Base-by-base conservation (phyloP, 2,797 vertebrate species). In the Petrocephalus sullivani region DNA sequence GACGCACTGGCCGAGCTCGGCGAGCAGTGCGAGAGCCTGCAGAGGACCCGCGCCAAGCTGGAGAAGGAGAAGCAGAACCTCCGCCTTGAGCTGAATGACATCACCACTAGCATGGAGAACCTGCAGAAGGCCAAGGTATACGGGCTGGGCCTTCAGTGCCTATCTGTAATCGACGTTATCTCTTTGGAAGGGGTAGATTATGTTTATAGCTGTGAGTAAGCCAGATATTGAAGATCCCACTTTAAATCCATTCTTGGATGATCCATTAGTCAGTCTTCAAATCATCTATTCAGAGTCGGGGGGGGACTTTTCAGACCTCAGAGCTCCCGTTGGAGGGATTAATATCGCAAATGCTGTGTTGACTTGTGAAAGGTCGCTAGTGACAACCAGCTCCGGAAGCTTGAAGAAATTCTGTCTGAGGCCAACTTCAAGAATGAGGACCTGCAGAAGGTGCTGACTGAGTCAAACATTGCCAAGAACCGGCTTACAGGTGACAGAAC, bases 31-130 rank as follows among this genome's bases (percentile, higher is more conserved):
- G 96, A 96, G 89, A 90, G 93, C 54, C 94, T 96, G 91, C 96
- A 96, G 93, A 91, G 96, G 89, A 92, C 92, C 82, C 93, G 95
- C 1, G 93, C 93, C 91, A 96, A 95, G 21, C 94, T 96, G 91
- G 96, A 97, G 91, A 97, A 97, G 89, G 96, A 97, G 71, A 97
- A 97, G 71, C 95, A 96, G 90, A 95, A 90, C 90, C 93, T 97
- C 90, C 94, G 94, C 88, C 92, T 96, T 92, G 96, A 97, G 92
- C 93, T 96, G 90, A 96, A 96, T 0, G 95, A 96, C 86, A 91
- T 96, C 87, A 89, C 93, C 0, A 92, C 95, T 0, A 95, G 95
- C 0, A 89, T 96, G 78, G 96, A 96, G 82, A 94, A 89, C 0
- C 91, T 96, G 89, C 96, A 96, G 92, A 96, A 96, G 88, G 92